Conservation (phyloP, 2,113 vertebrate species). For the Pimephales promelas region DNA sequence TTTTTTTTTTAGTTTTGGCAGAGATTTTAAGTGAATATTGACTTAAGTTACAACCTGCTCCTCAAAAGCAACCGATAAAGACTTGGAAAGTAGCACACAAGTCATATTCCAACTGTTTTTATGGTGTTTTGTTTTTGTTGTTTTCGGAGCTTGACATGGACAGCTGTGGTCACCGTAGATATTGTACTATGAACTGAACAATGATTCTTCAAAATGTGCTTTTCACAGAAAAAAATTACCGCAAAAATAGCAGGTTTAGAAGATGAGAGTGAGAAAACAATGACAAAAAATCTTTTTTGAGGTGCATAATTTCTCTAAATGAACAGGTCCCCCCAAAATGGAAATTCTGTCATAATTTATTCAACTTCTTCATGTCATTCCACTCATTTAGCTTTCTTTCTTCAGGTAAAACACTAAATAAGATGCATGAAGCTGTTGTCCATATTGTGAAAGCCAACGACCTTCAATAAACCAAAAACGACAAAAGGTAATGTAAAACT, state of each 20-base stretch:
- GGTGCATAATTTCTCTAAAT: not conserved
- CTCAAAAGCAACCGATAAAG: not conserved
- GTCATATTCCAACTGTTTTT: not conserved
- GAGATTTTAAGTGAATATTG: not conserved
- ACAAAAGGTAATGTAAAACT: not conserved
- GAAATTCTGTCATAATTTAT: not conserved
- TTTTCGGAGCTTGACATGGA: not conserved
- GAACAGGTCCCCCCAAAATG: not conserved
- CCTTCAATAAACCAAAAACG: not conserved
- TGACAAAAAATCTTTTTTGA: not conserved
- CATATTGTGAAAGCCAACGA: not conserved
- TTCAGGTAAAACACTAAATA: not conserved
- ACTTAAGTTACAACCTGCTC: not conserved
- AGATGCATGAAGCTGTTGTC: not conserved
- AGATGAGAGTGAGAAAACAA: not conserved
- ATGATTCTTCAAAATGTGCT: not conserved
- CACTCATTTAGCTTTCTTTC: not conserved
- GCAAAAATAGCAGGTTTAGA: not conserved
- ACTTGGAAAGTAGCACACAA: not conserved
- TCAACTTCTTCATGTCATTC: not conserved
- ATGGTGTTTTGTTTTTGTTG: not conserved
- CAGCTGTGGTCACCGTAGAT: not conserved
- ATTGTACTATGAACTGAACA: not conserved
- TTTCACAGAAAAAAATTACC: not conserved
- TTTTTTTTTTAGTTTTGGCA: not conserved